Base-by-base conservation (phyloP, 2,888 invertebrate genomes). In the Cataglyphis altisquamis region DNA sequence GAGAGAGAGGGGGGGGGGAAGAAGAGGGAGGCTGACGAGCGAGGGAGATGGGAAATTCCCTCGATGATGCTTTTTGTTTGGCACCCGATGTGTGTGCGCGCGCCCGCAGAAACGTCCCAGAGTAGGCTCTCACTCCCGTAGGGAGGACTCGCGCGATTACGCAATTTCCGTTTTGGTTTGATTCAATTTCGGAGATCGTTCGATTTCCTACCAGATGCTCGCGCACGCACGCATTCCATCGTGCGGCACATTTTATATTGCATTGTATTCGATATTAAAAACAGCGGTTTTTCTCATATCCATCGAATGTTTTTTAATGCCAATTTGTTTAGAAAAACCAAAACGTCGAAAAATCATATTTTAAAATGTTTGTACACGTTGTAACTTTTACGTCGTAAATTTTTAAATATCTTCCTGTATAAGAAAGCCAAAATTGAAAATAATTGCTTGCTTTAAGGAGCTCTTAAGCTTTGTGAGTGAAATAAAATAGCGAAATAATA, bases 111-210 rank as follows among this genome's bases (percentile, higher is more conserved):
- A 88, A 70, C 84, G 86, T 88, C 84, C 86, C 86, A 75, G 52
- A 52, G 60, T 84, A 64, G 66, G 29, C 36, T 39, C 78, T 68
- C 62, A 57, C 55, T 83, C 67, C 45, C 64, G 9, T 4, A 83
- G 83, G 80, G 80, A 60, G 67, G 87, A 84, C 86, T 86, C 84
- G 86, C 86, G 83, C 91, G 91, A 92, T 93, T 92, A 92, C 91
- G 89, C 90, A 91, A 93, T 91, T 93, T 91, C 92, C 92, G 91
- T 86, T 90, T 89, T 90, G 92, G 89, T 91, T 93, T 92, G 88
- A 92, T 92, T 92, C 90, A 88, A 93, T 92, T 92, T 89, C 82
- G 88, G 86, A 90, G 92, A 91, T 89, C 88, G 91, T 87, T 84
- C 88, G 83, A 91, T 90, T 90, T 91, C 90, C 90, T 88, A 88